Conservation (phyloP, 1,140 invertebrate genomes). For the Caenorhabditis briggsae region DNA sequence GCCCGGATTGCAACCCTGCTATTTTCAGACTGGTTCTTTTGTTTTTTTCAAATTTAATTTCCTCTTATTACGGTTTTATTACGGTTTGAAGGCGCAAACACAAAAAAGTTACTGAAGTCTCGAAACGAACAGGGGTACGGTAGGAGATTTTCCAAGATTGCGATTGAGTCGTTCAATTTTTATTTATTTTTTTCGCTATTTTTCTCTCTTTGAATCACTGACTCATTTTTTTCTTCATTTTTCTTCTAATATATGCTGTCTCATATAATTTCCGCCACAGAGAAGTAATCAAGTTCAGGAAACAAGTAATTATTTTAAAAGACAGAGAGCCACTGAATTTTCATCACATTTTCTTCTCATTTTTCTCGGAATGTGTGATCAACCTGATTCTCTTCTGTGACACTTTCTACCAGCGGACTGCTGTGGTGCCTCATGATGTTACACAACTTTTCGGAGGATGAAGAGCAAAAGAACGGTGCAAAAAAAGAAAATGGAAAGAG, state of each 20-base stretch:
- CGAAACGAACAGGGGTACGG: no score
- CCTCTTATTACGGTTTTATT: no score
- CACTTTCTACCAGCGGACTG: background rate
- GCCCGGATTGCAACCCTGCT: no score
- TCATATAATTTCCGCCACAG: background rate
- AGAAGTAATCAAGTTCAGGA: constrained; percentile 23
- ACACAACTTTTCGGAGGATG: background rate
- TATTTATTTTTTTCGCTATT: no score
- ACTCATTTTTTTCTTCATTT: background rate
- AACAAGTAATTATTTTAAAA: constrained; percentile 31
- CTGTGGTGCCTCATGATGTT: constrained; percentile 5
- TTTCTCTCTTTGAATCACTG: no score
- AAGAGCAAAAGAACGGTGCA: constrained; percentile 11
- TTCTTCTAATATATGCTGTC: background rate
- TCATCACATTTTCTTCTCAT: background rate
- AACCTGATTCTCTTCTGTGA: background rate
- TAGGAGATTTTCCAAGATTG: no score
- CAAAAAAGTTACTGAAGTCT: no score
- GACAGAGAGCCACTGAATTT: background rate
- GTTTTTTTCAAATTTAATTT: no score
- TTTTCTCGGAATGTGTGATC: constrained; percentile 15
- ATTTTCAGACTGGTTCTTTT: no score
- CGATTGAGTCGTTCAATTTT: no score
- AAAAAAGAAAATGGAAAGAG: background rate
- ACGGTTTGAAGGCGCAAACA: no score